Evolutionary conservation across 2,888 invertebrate species (phyloP).

Genomic region (Nephrotoma appendiculata): DNA sequence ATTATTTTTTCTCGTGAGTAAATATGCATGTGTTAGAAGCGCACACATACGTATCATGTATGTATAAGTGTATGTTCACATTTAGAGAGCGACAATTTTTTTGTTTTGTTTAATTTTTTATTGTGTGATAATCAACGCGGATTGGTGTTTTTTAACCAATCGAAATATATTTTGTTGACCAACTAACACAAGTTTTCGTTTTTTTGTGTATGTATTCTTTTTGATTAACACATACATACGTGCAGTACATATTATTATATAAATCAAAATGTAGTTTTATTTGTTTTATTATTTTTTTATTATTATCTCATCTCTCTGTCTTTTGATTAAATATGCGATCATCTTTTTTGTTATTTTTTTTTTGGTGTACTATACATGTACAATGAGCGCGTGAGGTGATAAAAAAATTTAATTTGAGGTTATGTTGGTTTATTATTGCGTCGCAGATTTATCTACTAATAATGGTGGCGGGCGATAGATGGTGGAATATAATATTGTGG

Average conservation of each 20-base stretch:
- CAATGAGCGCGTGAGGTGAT: neutral
- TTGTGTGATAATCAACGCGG: slow-evolving; percentile 24
- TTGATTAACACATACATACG: neutral
- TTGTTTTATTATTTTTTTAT: neutral
- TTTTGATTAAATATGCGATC: neutral
- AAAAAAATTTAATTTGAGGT: neutral
- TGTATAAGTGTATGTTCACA: neutral
- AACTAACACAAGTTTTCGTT: neutral
- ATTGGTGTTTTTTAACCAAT: slow-evolving; percentile 31
- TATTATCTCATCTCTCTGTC: neutral
- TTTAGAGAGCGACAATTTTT: neutral
- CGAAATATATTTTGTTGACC: slow-evolving; percentile 14
- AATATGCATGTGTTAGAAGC: neutral
- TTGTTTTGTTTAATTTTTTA: slow-evolving; percentile 6
- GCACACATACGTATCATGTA: neutral
- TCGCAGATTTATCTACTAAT: neutral
- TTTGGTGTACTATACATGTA: neutral
- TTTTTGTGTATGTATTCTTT: neutral
- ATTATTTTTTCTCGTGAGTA: neutral
- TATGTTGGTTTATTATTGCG: neutral
- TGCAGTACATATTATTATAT: neutral
- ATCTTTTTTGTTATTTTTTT: neutral
- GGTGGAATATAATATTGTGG: neutral
- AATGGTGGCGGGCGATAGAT: neutral
- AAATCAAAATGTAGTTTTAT: neutral